phyloP scores from a whole-genome alignment of 2,797 vertebrate genomes.

The Pelobates cultripes region DNA sequence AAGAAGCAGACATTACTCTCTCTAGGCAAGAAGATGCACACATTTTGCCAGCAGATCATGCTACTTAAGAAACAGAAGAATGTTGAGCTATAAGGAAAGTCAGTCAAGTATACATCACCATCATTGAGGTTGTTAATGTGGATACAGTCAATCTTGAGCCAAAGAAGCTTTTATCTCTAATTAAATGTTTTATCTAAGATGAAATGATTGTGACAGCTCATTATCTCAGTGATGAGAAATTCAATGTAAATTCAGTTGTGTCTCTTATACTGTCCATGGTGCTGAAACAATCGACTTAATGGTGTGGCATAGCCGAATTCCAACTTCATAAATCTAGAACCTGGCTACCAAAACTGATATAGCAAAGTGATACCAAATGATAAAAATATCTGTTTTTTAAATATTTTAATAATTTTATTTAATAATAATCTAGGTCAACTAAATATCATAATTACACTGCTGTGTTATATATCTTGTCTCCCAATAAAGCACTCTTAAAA shows the following conservation, averaged over 20 bases:
- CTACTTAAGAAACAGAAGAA: background rate
- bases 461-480: no score
- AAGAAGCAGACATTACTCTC: no score
- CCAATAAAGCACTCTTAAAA: no score
- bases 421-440: no score
- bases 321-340: background rate
- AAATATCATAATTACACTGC: no score
- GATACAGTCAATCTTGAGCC: conserved; percentile 1
- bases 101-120: background rate
- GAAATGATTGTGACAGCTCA: background rate
- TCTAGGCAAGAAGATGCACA: no score
- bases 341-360: background rate
- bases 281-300: background rate
- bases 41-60: no score
- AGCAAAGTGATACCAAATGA: background rate
- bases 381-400: no score
- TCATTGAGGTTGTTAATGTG: background rate
- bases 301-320: background rate
- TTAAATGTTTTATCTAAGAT: conserved; percentile 4
- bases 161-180: conserved; percentile 9
- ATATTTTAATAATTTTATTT: no score
- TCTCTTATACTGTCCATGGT: background rate
- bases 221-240: conserved; percentile 4
- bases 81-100: background rate
- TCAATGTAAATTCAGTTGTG: background rate